Base-by-base conservation (phyloP, 2,888 invertebrate species). In the Stomorhina lunata region DNA sequence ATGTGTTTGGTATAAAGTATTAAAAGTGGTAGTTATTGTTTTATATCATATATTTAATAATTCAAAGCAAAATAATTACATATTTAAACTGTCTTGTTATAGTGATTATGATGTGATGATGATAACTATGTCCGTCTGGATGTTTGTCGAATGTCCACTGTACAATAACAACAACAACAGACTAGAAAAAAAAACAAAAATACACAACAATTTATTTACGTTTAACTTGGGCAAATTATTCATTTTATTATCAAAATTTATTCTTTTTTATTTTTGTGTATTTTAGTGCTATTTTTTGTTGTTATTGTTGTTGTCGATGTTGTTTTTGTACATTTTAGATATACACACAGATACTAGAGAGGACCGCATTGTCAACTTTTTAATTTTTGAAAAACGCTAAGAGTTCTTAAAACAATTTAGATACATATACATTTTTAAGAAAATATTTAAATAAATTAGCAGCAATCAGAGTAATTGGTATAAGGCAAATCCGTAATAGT, bases 211-310 rank as follows among this genome's bases (percentile, higher is more conserved):
- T 63, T 32, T 48, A 48, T 65, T 22, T 48, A 27, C 40, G 37
- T 53, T 55, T 55, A 53, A 48, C 48, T 48, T 61, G 25, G 37
- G 17, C 25, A 72, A 40, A 73, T 61, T 63, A 50, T 68, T 53
- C 34, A 50, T 27, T 72, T 63, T 50, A 50, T 50, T 53, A 37
- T 50, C 27, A 61, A 61, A 72, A 72, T 50, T 7, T 40, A 37
- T 25, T 53, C 27, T 12, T 20, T 43, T 43, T 43, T 61, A 50
- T 61, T 73, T 72, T 73, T 63, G 61, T 69, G 27, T 40, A 68
- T 40, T 40, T 55, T 37, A 63, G 40, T 27, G 27, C n/a, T n/a
- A 27, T 43, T 27, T 12, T 40, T 40, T 40, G 5, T n/a, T 40
- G 12, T 65, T 65, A 12, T 65, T 65, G 29, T 45, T 63, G 63